Conservation (phyloP, 2,888 invertebrate genomes). For the Drosophila greeni region DNA sequence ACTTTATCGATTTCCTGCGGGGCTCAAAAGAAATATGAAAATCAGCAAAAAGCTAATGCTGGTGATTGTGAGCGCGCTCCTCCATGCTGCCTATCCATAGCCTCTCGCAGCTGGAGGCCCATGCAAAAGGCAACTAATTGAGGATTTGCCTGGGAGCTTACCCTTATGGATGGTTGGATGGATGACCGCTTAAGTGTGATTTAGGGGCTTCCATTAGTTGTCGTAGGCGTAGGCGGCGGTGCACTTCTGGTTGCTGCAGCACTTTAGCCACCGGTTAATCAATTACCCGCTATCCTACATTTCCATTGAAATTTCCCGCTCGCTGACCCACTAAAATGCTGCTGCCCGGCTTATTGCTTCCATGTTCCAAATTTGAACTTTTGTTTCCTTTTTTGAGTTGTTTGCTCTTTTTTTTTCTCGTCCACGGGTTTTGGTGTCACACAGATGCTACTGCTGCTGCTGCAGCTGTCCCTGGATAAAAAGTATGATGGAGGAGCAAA, state of each 20-base stretch:
- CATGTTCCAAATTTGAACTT: conserved; percentile 53
- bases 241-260: conserved; percentile 14
- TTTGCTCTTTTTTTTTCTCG: conserved; percentile 6
- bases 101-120: conserved; percentile 8
- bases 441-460: conserved; percentile 50
- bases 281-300: conserved; percentile 24
- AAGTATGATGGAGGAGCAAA: conserved; percentile 39
- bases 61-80: conserved; percentile 44
- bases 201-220: conserved; percentile 29
- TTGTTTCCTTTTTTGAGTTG: conserved; percentile 27
- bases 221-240: conserved; percentile 2
- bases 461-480: conserved; percentile 49
- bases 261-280: conserved; percentile 32
- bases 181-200: conserved; percentile 39
- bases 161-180: conserved; percentile 22
- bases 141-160: conserved; percentile 28
- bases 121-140: conserved; percentile 35
- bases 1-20: conserved; percentile 20
- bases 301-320: conserved; percentile 29
- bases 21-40: conserved; percentile 52
- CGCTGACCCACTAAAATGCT: conserved; percentile 67
- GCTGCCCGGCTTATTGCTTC: conserved; percentile 59
- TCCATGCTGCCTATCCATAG: conserved; percentile 4
- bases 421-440: conserved; percentile 45
- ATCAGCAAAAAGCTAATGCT: conserved; percentile 51